A percentile compares a stretch with the other conserved stretches of the same genome.
Conservation (phyloP, 2,113 vertebrate species). For the Onychostruthus taczanowskii region DNA sequence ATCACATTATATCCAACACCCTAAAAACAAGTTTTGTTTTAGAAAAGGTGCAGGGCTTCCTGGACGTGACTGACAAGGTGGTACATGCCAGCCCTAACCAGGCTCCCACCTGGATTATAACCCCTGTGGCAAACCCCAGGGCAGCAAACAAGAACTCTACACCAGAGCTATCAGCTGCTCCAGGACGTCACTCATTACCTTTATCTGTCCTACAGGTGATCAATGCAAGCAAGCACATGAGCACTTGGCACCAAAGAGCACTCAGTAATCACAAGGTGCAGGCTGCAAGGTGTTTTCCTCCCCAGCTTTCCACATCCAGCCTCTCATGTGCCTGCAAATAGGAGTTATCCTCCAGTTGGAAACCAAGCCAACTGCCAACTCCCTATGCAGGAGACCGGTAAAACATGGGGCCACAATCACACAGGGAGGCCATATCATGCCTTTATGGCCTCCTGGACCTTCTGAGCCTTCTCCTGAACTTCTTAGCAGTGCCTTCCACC, state of each 20-base stretch:
- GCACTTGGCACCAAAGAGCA: background rate
- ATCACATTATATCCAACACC: background rate
- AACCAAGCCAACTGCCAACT: background rate
- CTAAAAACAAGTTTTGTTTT: background rate
- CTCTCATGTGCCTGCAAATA: background rate
- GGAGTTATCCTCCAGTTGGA: background rate
- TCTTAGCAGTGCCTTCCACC: background rate
- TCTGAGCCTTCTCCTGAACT: background rate
- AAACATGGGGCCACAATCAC: background rate
- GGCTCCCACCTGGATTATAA: background rate
- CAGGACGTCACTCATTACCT: background rate
- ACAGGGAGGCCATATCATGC: fast-evolving
- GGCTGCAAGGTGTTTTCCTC: slow-evolving; percentile 15
- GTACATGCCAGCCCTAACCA: background rate
- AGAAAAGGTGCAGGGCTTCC: background rate
- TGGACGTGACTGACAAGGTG: background rate
- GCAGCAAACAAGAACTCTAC: background rate
- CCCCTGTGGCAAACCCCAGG: background rate
- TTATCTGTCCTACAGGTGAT: slow-evolving; percentile 26
- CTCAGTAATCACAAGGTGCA: background rate
- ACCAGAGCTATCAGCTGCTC: background rate
- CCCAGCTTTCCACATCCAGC: background rate
- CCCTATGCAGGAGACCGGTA: background rate
- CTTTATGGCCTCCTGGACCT: background rate
- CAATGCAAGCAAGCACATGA: background rate